A percentile compares a stretch with the other conserved stretches of the same genome.
Conservation (phyloP, 2,797 vertebrate genomes). For the Pteronotus mesoamericanus region DNA sequence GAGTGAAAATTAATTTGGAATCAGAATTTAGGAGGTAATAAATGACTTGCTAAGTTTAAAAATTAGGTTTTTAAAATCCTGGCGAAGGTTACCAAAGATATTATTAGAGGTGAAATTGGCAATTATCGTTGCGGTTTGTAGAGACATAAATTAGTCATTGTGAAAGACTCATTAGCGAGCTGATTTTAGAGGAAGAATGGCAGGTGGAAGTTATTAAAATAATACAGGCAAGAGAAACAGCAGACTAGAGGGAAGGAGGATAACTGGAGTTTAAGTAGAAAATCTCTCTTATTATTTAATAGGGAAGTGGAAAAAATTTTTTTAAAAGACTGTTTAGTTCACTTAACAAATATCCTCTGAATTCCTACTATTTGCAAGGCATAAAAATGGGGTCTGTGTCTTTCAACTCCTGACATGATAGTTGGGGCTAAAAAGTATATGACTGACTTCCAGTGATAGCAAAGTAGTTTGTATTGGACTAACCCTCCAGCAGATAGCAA, state of each 20-base stretch:
- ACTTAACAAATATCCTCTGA: neutral
- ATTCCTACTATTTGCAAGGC: neutral
- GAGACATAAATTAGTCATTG: constrained; percentile 6
- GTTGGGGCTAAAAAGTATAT: neutral
- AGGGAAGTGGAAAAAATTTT: neutral
- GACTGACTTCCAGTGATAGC: neutral
- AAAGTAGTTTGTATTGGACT: neutral
- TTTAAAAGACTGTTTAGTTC: neutral
- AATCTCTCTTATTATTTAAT: neutral
- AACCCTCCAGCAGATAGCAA: neutral
- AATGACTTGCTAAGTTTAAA: constrained; percentile 15
- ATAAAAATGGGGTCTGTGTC: neutral
- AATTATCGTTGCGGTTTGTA: neutral
- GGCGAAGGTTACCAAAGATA: neutral
- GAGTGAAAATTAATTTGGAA: constrained; percentile 27
- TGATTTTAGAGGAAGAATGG: neutral
- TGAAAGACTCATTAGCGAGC: neutral
- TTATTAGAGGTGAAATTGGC: neutral
- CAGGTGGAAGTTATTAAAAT: neutral
- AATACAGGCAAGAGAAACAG: neutral
- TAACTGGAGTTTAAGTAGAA: neutral
- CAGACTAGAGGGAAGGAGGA: neutral
- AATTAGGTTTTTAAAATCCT: neutral
- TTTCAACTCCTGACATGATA: neutral
- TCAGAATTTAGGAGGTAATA: neutral